These are phyloP conservation scores for Hyles euphorbiae DNA, from an alignment of 1,140 invertebrate species.

Conservation along the genomic window DNA sequence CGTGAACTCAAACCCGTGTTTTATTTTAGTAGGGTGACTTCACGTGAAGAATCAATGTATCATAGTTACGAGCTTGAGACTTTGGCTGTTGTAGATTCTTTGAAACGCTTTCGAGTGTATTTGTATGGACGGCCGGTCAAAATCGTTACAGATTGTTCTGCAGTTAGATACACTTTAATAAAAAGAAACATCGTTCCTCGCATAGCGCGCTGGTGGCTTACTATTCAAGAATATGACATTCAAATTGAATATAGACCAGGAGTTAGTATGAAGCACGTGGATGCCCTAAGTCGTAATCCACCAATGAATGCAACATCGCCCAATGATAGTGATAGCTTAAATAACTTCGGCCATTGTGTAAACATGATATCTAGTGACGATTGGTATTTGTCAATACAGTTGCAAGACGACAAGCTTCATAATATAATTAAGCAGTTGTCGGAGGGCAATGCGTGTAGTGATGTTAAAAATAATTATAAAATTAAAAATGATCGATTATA, in stretches of 20 bases:
- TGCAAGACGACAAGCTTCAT: too few species aligned
- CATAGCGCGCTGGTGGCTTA: conserved; percentile 51
- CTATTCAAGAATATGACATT: conserved; percentile 42
- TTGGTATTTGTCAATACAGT: too few species aligned
- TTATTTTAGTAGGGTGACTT: conserved; percentile 31
- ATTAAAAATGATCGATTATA: too few species aligned
- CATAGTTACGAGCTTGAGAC: conserved; percentile 27
- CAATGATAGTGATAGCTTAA: too few species aligned
- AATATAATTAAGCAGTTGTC: too few species aligned
- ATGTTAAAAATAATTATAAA: too few species aligned
- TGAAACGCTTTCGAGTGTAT: conserved; percentile 66
- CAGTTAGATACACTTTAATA: conserved; percentile 29
- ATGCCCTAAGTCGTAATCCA: conserved; percentile 40
- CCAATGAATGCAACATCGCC: too few species aligned
- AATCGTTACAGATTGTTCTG: conserved; percentile 57
- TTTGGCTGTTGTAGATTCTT: conserved; percentile 64
- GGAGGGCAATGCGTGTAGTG: too few species aligned
- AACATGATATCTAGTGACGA: too few species aligned
- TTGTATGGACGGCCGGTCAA: conserved; percentile 61
- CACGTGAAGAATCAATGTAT: conserved; percentile 54
- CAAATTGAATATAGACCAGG: conserved; percentile 43
- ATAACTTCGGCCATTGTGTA: too few species aligned
- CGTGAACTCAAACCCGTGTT: conserved; percentile 12
- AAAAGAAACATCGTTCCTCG: conserved; percentile 38
- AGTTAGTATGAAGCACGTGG: conserved; percentile 35